phyloP scores from a whole-genome alignment of 2,888 invertebrate species.

The Palloptera scutellata region DNA sequence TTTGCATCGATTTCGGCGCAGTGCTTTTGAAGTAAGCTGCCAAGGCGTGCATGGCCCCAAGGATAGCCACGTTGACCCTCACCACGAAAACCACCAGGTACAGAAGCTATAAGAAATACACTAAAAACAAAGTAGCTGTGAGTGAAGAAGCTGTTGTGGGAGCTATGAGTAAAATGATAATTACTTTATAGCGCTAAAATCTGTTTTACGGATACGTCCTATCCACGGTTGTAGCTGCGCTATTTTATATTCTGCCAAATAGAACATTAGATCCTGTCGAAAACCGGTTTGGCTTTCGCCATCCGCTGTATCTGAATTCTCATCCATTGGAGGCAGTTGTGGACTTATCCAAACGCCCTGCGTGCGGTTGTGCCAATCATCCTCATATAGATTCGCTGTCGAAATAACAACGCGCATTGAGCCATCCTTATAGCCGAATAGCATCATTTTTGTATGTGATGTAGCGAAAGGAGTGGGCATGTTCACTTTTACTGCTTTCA shows the following conservation, averaged over 20 bases:
- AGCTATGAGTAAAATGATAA: slow-evolving; percentile 32
- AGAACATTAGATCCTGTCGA: slow-evolving; percentile 78
- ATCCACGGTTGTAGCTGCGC: slow-evolving; percentile 77
- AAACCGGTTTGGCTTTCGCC: slow-evolving; percentile 89
- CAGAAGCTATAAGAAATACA: slow-evolving; percentile 85
- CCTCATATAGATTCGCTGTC: slow-evolving; percentile 89
- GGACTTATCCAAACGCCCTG: slow-evolving; percentile 96
- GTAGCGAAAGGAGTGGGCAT: slow-evolving; percentile 84
- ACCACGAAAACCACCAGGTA: slow-evolving; percentile 79
- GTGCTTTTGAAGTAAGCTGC: slow-evolving; percentile 72
- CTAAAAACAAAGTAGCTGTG: slow-evolving; percentile 62
- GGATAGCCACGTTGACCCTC: slow-evolving; percentile 65
- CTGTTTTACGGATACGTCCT: slow-evolving; percentile 76
- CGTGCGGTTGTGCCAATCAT: slow-evolving; percentile 94
- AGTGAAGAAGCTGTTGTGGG: neutral
- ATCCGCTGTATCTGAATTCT: slow-evolving; percentile 65
- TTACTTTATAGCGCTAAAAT: slow-evolving; percentile 84
- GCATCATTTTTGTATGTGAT: slow-evolving; percentile 92
- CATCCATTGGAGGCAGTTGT: slow-evolving; percentile 71
- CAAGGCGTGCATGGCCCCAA: slow-evolving; percentile 73
- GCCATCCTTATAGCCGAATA: slow-evolving; percentile 82
- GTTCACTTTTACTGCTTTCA: slow-evolving; percentile 73
- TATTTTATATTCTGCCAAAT: slow-evolving; percentile 78
- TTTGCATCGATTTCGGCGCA: slow-evolving; percentile 67
- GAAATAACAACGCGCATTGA: slow-evolving; percentile 86